Evolutionary conservation across 1,140 invertebrate genomes (phyloP).

Genomic region (Lutraria rhynchaena): DNA sequence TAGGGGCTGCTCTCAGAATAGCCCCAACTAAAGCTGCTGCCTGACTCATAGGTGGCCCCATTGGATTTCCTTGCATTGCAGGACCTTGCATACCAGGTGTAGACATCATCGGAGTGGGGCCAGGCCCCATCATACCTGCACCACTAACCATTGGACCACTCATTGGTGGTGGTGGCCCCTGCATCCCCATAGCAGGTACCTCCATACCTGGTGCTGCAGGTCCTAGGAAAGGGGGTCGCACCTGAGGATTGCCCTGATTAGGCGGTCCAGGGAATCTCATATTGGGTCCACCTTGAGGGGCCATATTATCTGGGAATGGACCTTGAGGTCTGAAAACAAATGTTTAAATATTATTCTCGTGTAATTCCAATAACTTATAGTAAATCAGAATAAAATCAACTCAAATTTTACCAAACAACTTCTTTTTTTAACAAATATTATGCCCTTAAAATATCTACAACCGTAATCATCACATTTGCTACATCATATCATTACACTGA

Average conservation of each 20-base stretch:
- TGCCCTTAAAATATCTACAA: neutral
- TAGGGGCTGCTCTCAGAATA: conserved; percentile 59
- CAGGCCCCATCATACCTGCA: conserved; percentile 43
- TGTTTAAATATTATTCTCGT: neutral
- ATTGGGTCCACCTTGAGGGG: conserved; percentile 46
- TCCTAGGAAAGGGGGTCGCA: conserved; percentile 23
- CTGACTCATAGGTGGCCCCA: conserved; percentile 62
- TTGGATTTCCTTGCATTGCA: conserved; percentile 59
- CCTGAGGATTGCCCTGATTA: conserved; percentile 36
- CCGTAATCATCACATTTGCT: neutral
- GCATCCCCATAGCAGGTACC: conserved; percentile 36
- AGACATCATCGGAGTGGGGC: conserved; percentile 46
- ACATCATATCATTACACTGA: neutral
- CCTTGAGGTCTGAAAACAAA: conserved; percentile 67
- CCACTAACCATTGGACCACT: conserved; percentile 33
- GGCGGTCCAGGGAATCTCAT: conserved; percentile 31
- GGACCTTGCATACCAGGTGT: conserved; percentile 48
- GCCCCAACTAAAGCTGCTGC: conserved; percentile 67
- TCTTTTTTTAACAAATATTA: too few relatives aligned
- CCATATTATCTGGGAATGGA: conserved; percentile 69
- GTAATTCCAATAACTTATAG: neutral
- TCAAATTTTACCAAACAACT: too few relatives aligned
- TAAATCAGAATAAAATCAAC: too few relatives aligned
- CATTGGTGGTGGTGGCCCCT: conserved; percentile 19
- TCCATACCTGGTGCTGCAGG: conserved; percentile 35